A percentile compares a stretch with the other conserved stretches of the same genome.
phyloP scores from a whole-genome alignment of 2,888 invertebrate genomes.

The Epirrita christyi region DNA sequence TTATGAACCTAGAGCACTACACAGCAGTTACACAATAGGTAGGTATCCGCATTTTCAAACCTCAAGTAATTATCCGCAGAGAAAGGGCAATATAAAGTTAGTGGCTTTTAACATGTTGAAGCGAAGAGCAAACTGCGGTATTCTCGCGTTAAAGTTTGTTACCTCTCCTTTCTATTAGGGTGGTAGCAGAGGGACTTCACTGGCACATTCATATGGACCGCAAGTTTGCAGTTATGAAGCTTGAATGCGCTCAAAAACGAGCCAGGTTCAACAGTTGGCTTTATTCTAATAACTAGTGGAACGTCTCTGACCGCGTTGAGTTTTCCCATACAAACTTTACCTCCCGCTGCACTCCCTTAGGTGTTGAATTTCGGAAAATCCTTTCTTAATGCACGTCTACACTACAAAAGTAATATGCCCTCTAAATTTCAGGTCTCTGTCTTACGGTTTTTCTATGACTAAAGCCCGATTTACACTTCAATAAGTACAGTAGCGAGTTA shows the following conservation, averaged over 20 bases:
- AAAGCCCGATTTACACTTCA: too few relatives aligned
- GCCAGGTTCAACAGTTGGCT: not conserved
- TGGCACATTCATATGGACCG: not conserved
- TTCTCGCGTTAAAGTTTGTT: constrained; percentile 66
- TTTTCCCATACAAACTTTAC: too few relatives aligned
- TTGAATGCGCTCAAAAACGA: not conserved
- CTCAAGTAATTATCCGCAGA: constrained; percentile 64
- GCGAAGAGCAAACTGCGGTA: constrained; percentile 71
- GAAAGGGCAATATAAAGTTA: constrained; percentile 72
- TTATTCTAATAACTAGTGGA: too few relatives aligned
- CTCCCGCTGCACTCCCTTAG: too few relatives aligned
- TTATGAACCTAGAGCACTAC: constrained; percentile 1
- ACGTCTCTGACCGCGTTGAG: too few relatives aligned
- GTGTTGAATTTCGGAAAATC: too few relatives aligned
- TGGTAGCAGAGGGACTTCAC: constrained; percentile 10
- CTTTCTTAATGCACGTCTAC: too few relatives aligned
- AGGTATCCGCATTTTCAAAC: constrained; percentile 43
- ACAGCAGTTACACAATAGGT: constrained; percentile 2
- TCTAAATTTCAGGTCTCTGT: too few relatives aligned
- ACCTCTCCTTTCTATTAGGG: constrained; percentile 54
- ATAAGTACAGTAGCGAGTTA: too few relatives aligned
- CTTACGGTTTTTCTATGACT: too few relatives aligned
- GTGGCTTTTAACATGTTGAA: constrained; percentile 74
- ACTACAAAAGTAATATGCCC: too few relatives aligned
- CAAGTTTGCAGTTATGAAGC: constrained; percentile 1